Evolutionary conservation across 2,888 invertebrate species (phyloP).

Genomic region (Clanis bilineata): DNA sequence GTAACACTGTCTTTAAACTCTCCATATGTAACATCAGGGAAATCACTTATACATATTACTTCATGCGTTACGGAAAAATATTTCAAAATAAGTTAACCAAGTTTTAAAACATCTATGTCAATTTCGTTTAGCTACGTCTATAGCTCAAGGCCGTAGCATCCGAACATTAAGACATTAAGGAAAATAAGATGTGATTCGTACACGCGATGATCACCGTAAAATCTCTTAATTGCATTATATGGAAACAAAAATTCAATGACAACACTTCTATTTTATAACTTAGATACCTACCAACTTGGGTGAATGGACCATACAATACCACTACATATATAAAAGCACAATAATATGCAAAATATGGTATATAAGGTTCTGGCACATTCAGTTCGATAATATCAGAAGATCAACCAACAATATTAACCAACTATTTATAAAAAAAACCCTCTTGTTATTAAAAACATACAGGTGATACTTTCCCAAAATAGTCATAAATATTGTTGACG

Average conservation of each 20-base stretch:
- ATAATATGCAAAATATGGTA: too few relatives aligned
- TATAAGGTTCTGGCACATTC: too few relatives aligned
- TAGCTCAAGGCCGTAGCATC: neutral
- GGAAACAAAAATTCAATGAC: neutral
- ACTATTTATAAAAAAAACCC: too few relatives aligned
- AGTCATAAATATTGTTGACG: too few relatives aligned
- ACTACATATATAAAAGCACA: too few relatives aligned
- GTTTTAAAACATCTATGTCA: constrained; percentile 2
- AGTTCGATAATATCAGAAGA: too few relatives aligned
- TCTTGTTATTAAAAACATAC: too few relatives aligned
- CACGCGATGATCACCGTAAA: neutral
- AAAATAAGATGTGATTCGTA: neutral
- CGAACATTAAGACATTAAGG: neutral
- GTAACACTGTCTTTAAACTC: too few relatives aligned
- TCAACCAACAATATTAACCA: too few relatives aligned
- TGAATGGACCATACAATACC: neutral
- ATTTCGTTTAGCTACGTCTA: neutral
- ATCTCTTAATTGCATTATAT: neutral
- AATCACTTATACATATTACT: neutral
- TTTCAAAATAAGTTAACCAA: constrained; percentile 4
- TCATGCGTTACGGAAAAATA: constrained; percentile 11
- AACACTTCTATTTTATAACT: neutral
- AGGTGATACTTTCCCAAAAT: too few relatives aligned
- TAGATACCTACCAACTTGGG: neutral
- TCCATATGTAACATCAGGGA: too few relatives aligned